These are phyloP conservation scores for Squalus acanthias DNA, from an alignment of 2,797 vertebrate genomes.

Conservation along the genomic window DNA sequence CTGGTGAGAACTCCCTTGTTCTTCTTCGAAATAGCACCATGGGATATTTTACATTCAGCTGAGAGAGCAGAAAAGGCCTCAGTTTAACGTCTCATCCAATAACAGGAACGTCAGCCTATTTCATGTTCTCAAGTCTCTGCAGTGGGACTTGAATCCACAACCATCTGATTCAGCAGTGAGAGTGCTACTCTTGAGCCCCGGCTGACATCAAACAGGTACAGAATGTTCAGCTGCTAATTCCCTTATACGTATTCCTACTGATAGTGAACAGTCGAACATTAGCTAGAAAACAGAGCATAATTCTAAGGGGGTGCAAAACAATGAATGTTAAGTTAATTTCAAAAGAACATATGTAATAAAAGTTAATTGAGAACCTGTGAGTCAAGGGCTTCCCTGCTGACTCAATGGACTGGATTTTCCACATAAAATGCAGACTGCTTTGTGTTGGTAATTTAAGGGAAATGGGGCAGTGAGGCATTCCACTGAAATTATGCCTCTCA, in stretches of 20 bases:
- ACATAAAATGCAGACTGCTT: not conserved
- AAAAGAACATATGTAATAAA: not conserved
- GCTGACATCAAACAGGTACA: not conserved
- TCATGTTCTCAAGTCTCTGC: not conserved
- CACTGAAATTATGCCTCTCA: not conserved
- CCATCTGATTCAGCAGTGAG: not conserved
- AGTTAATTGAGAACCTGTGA: not conserved
- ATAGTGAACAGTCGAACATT: not conserved
- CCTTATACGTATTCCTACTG: not conserved
- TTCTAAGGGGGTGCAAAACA: not conserved
- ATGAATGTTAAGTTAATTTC: not conserved
- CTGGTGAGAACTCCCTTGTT: not conserved
- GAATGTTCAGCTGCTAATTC: not conserved
- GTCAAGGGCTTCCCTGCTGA: not conserved
- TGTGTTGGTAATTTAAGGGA: not conserved
- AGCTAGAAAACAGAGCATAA: not conserved
- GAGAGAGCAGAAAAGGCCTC: not conserved
- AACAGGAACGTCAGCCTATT: not conserved
- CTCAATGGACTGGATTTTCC: not conserved
- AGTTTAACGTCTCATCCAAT: not conserved
- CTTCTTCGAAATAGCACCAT: not conserved
- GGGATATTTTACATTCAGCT: not conserved
- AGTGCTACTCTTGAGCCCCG: not conserved
- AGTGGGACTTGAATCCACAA: not conserved
- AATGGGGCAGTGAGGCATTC: not conserved